Percentiles rank a stretch among this genome's conserved stretches.
Evolutionary conservation across 2,888 invertebrate species (phyloP).

Genomic region (Drepanosiphum platanoidis): DNA sequence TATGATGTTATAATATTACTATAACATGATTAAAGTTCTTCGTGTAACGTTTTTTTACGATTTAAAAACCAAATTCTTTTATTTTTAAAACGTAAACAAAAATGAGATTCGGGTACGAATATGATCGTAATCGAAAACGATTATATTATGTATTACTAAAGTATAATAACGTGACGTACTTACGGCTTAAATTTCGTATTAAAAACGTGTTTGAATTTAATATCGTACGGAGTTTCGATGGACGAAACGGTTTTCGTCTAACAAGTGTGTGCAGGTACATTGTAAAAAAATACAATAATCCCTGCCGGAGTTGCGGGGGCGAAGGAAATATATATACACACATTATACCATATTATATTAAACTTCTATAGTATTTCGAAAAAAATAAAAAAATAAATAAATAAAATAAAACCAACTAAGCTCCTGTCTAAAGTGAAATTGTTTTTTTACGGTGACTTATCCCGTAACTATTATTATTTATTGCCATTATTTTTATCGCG

Average conservation of each 20-base stretch:
- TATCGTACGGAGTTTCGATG: background rate
- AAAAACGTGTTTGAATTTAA: background rate
- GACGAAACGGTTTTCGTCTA: background rate
- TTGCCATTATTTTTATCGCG: conserved; percentile 13
- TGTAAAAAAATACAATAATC: conserved; percentile 22
- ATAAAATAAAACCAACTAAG: conserved; percentile 11
- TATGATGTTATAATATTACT: too few species aligned
- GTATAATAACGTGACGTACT: background rate
- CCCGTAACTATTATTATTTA: conserved; percentile 31
- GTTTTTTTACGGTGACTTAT: conserved; percentile 53
- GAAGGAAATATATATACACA: background rate
- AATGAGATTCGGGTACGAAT: too few species aligned
- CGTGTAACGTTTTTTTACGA: too few species aligned
- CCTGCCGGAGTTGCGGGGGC: background rate
- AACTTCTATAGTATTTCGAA: conserved; percentile 8
- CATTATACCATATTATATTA: conserved; percentile 22
- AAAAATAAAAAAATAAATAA: background rate
- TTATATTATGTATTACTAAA: too few species aligned
- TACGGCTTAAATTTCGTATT: background rate
- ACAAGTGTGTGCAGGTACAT: background rate
- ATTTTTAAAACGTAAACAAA: background rate
- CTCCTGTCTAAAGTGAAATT: conserved; percentile 38
- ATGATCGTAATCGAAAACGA: too few species aligned
- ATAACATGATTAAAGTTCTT: too few species aligned
- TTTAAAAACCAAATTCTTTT: background rate